Evolutionary conservation across 2,113 vertebrate genomes (phyloP), one percentile per base, ranked within the genome.

Genomic region (Trichechus manatus): DNA sequence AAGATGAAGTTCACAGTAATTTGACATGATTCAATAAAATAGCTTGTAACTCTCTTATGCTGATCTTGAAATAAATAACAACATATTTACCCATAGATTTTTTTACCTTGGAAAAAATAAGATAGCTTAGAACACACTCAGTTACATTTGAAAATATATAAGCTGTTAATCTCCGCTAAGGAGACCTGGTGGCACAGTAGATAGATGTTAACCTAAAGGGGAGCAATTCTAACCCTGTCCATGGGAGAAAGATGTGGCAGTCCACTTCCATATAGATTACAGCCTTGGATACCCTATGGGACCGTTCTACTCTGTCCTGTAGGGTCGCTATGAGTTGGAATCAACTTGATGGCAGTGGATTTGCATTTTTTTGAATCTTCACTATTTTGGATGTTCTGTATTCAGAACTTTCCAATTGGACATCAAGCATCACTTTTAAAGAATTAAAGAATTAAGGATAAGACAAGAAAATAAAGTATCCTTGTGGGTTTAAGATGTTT

Each of bases 1-100:
- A 93, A 96, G 31, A 80, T 72, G 6, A 93, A 84, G 27, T 68
- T 94, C n/a, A 63, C 3, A 20, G 42, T 29, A 75, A 97, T 81
- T 87, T 88, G 29, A 63, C 19, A 64, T 31, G 27, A 85, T 66
- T 86, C 44, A 42, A 20, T 61, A 81, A 95, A 95, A 70, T 25
- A 72, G 1, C 39, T 78, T 72, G 44, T n/a, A 44, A 20, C 15
- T 36, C 79, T 5, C 42, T 47, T 75, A 79, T 74, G 66, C 20
- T 61, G 33, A 85, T 23, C 13, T 44, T 95, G 70, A 83, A 75
- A 91, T 89, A 61, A 81, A 83, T 89, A 15, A 56, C 22, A 78
- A n/a, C 1, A 5, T 80, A 84, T 70, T 75, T 92, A 78, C 17
- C 3, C 3, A 42, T 59, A 63, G 47, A 13, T 27, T 42, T 77